Evolutionary conservation across 2,888 invertebrate species (phyloP), one percentile per base, ranked within the genome.

Genomic region (Microctonus aethiopoides): DNA sequence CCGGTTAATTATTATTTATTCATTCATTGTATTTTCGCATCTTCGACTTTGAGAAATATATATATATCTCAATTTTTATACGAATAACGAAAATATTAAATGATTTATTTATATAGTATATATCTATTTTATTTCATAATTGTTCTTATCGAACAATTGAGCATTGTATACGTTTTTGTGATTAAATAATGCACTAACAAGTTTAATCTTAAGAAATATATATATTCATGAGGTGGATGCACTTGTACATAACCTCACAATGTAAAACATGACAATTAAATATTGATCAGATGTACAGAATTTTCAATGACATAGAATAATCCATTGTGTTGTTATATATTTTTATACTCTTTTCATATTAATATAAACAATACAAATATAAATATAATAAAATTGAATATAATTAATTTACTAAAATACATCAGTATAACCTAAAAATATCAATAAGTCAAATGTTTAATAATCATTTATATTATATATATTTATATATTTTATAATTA

Each of bases 201-300:
- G 29, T 9, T 59, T 26, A 22, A 59, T 20, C 39, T 24, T 59
- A 65, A 59, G 69, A 39, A 7, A n/a, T n/a, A n/a, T n/a, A n/a
- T n/a, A n/a, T n/a, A 65, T 70, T 61, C 70, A 46, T 72, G 52
- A 29, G 68, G 67, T 72, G 64, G 68, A 73, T 70, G 68, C 65
- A 46, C 64, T 63, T 72, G 69, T 73, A 72, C 52, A 65, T 69
- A 69, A 72, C 68, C 63, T 62, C 59, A 70, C 71, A 74, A 64
- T 67, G 62, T 63, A 39, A 24, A 68, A 65, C 65, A 24, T 2
- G 68, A 75, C 71, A 70, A 68, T 68, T 65, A 63, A 69, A 57
- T 63, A 63, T 67, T 68, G 52, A 64, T 72, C 67, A 68, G 67
- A 67, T 70, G 72, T 72, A 72, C 72, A 46, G 57, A 73, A 72